These are phyloP conservation scores for Chrysotoxum bicinctum DNA, from an alignment of 2,888 invertebrate species.

Conservation along the genomic window DNA sequence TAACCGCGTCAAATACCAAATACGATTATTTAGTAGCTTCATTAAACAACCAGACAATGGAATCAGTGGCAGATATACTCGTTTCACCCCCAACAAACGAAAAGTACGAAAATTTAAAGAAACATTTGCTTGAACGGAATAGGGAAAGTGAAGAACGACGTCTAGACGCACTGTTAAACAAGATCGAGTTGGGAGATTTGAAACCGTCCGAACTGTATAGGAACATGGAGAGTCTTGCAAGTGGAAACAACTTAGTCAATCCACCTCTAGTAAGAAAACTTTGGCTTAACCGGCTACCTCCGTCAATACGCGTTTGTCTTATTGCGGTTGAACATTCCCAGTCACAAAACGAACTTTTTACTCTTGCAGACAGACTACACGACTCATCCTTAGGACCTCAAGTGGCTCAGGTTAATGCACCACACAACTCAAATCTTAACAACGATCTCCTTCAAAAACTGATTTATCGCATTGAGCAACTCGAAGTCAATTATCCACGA, in stretches of 20 bases:
- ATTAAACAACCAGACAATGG: too few relatives aligned
- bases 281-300: slow-evolving; percentile 18
- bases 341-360: too few relatives aligned
- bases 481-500: not conserved
- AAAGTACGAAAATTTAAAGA: slow-evolving; percentile 18
- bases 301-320: not conserved
- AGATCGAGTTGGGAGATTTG: not conserved
- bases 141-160: slow-evolving; percentile 37
- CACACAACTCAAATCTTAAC: not conserved
- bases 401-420: not conserved
- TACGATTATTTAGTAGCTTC: too few relatives aligned
- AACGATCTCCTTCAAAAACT: not conserved
- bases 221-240: slow-evolving; percentile 4
- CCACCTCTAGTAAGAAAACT: slow-evolving; percentile 6
- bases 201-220: slow-evolving; percentile 18
- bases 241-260: not conserved
- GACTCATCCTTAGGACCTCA: not conserved
- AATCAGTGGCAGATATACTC: not conserved
- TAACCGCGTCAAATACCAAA: too few relatives aligned
- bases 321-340: too few relatives aligned
- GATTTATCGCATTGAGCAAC: too few relatives aligned
- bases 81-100: not conserved
- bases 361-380: slow-evolving; percentile 16
- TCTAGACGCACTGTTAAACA: slow-evolving; percentile 24
- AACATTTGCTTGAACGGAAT: slow-evolving; percentile 25